Conservation (phyloP, 1,140 invertebrate species). For the Hycleus cichorii region DNA sequence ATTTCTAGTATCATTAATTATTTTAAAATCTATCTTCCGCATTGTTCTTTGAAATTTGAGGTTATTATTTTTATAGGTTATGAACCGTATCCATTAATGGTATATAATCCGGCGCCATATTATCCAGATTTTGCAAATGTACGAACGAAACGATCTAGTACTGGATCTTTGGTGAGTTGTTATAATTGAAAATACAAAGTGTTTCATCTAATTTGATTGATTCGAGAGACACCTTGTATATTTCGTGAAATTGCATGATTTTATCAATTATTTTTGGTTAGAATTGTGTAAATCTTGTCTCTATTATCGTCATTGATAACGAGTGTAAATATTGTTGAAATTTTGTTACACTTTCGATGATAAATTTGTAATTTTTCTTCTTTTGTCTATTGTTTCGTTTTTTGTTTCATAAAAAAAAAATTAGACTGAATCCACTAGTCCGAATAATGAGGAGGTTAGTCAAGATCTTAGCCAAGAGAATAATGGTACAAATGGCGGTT, state of each 20-base stretch:
- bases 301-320: not conserved
- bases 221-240: too few relatives aligned
- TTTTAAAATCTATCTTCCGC: too few relatives aligned
- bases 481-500: slow-evolving; percentile 23
- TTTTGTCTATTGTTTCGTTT: not conserved
- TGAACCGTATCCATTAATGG: slow-evolving; percentile 38
- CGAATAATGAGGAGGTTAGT: slow-evolving; percentile 37
- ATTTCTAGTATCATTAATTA: too few relatives aligned
- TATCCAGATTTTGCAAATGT: slow-evolving; percentile 32
- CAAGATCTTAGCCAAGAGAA: slow-evolving; percentile 30
- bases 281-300: too few relatives aligned
- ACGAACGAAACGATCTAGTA: slow-evolving; percentile 37
- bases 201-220: not conserved
- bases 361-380: not conserved
- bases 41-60: slow-evolving; percentile 1
- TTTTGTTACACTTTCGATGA: not conserved
- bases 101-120: slow-evolving; percentile 37
- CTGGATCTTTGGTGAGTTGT: slow-evolving; percentile 37
- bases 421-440: slow-evolving; percentile 38
- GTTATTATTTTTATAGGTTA: slow-evolving; percentile 29
- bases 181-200: not conserved
- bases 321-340: not conserved
- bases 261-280: too few relatives aligned
- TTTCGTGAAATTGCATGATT: too few relatives aligned
- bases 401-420: slow-evolving; percentile 3